Conservation (phyloP, 2,888 invertebrate species). For the Pelosia muscerda region DNA sequence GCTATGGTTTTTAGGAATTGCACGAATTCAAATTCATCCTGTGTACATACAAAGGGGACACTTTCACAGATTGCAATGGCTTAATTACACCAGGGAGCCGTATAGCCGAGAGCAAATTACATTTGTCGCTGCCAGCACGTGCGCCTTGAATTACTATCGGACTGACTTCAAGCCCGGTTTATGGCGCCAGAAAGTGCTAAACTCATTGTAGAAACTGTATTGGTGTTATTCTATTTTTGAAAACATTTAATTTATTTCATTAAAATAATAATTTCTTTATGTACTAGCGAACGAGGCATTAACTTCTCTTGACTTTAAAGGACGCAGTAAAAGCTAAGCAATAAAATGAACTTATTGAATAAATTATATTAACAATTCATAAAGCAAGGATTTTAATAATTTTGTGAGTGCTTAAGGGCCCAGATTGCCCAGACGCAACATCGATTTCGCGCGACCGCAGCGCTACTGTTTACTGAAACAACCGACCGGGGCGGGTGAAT, state of each 20-base stretch:
- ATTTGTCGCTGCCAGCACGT: slow-evolving; percentile 55
- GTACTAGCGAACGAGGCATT: neutral
- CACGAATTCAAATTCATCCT: neutral
- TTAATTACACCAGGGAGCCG: slow-evolving; percentile 35
- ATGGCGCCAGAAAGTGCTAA: slow-evolving; percentile 46
- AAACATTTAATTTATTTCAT: neutral
- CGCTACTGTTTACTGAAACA: too few species aligned
- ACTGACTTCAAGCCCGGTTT: slow-evolving; percentile 51
- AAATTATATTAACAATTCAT: neutral
- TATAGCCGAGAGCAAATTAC: slow-evolving; percentile 55
- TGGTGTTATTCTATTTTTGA: neutral
- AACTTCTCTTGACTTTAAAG: neutral
- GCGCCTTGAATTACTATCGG: slow-evolving; percentile 58
- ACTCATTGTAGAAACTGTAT: slow-evolving; percentile 41
- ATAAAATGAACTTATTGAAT: neutral
- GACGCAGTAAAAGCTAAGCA: slow-evolving; percentile 3
- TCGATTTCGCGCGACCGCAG: too few species aligned
- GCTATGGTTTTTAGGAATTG: neutral
- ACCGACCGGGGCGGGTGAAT: too few species aligned
- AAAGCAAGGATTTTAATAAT: neutral
- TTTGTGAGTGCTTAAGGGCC: too few species aligned
- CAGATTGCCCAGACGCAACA: too few species aligned
- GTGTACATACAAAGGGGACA: slow-evolving; percentile 8
- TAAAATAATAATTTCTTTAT: neutral
- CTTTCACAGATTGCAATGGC: slow-evolving; percentile 28